Percentiles rank a stretch among this genome's conserved stretches.
Conservation (phyloP, 2,113 vertebrate species). For the Probosciger aterrimus region DNA sequence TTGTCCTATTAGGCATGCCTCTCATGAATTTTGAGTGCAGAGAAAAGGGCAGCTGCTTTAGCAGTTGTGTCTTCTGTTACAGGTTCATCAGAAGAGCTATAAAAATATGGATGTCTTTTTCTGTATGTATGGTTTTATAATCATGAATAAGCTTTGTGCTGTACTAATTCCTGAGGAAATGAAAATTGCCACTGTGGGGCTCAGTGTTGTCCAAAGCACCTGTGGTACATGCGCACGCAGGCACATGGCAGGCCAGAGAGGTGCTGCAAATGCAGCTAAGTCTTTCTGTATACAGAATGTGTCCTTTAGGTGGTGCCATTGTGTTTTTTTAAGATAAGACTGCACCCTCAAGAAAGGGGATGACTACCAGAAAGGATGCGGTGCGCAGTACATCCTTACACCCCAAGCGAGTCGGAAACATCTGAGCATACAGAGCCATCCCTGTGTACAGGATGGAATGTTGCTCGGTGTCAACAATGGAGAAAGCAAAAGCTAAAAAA, state of each 20-base stretch:
- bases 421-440: conserved; percentile 2
- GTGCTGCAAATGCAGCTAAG: neutral
- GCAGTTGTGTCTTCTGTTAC: conserved; percentile 32
- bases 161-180: neutral
- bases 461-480: neutral
- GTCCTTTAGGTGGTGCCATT: conserved; percentile 73
- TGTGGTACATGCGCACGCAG: fast-evolving
- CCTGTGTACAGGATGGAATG: conserved; percentile 20
- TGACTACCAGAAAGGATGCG: neutral
- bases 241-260: neutral
- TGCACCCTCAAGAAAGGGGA: neutral
- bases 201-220: neutral
- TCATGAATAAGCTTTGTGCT: neutral
- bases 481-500: neutral
- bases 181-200: neutral
- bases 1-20: neutral
- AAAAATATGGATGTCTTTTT: conserved; percentile 16
- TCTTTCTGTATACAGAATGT: neutral
- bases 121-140: neutral
- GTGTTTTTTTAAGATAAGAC: conserved; percentile 47
- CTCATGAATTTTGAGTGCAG: neutral
- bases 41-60: conserved; percentile 27
- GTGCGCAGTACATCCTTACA: neutral
- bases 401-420: conserved; percentile 34
- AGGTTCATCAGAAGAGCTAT: neutral